These are phyloP conservation scores for Caenorhabditis sinica DNA, from an alignment of 2,888 invertebrate species.

Conservation along the genomic window DNA sequence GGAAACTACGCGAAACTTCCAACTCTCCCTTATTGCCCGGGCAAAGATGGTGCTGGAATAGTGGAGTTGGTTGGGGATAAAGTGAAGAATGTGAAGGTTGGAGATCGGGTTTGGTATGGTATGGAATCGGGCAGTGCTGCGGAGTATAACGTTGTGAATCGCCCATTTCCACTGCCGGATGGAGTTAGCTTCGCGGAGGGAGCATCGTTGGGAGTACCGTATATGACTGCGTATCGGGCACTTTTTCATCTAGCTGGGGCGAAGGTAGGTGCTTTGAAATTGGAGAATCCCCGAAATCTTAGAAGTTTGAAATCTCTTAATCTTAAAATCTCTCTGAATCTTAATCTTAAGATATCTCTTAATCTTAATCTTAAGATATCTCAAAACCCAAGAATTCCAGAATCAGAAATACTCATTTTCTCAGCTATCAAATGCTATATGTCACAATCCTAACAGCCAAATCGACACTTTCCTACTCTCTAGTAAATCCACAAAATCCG, in stretches of 20 bases:
- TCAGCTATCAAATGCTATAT: too few relatives aligned
- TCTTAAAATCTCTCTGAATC: too few relatives aligned
- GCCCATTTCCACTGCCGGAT: slow-evolving; percentile 81
- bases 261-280: slow-evolving; percentile 36
- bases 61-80: slow-evolving; percentile 83
- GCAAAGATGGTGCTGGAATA: slow-evolving; percentile 86
- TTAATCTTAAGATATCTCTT: too few relatives aligned
- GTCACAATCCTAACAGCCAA: too few relatives aligned
- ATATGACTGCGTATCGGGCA: slow-evolving; percentile 86
- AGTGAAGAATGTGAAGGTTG: slow-evolving; percentile 71
- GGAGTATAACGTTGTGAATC: slow-evolving; percentile 84
- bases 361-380: too few relatives aligned
- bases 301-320: neutral
- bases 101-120: slow-evolving; percentile 82
- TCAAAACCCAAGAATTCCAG: too few relatives aligned
- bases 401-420: too few relatives aligned
- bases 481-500: too few relatives aligned
- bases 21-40: slow-evolving; percentile 86
- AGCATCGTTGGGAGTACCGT: slow-evolving; percentile 86
- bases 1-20: slow-evolving; percentile 85
- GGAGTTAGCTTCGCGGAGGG: slow-evolving; percentile 85
- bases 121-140: slow-evolving; percentile 84
- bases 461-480: too few relatives aligned
- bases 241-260: slow-evolving; percentile 83
- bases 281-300: neutral